Conservation (phyloP, 2,888 invertebrate species). For the Thera obeliscata region DNA sequence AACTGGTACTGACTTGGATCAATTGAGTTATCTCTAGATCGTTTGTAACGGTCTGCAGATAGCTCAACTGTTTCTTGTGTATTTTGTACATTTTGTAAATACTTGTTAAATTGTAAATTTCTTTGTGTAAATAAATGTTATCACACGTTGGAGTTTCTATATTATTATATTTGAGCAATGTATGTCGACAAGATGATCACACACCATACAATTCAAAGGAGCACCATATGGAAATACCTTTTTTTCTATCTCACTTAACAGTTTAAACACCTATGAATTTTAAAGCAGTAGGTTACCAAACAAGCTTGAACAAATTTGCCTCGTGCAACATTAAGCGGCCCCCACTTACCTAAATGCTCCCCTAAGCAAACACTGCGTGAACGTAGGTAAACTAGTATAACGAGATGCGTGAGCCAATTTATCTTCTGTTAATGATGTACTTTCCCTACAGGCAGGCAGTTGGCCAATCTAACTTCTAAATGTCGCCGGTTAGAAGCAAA, state of each 20-base stretch:
- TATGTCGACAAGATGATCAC: too few species aligned
- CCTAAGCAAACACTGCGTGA: constrained; percentile 51
- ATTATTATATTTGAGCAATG: too few species aligned
- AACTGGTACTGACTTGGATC: too few species aligned
- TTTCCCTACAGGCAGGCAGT: constrained; percentile 8
- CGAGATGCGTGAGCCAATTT: constrained; percentile 39
- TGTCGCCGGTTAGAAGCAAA: background rate
- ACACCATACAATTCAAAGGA: too few species aligned
- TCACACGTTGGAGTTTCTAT: too few species aligned
- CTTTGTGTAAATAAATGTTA: too few species aligned
- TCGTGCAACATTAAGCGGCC: constrained; percentile 51
- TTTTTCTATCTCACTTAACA: constrained; percentile 29
- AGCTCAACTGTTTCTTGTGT: too few species aligned
- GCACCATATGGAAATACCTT: too few species aligned
- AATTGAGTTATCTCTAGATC: too few species aligned
- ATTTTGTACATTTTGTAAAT: too few species aligned
- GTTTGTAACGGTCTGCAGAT: too few species aligned
- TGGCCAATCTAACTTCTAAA: constrained; percentile 6
- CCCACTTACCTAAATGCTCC: constrained; percentile 50
- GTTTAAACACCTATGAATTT: constrained; percentile 43
- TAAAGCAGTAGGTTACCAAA: constrained; percentile 49
- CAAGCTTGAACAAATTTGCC: constrained; percentile 51
- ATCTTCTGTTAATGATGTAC: constrained; percentile 36
- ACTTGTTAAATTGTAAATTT: too few species aligned
- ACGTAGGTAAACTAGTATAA: constrained; percentile 44